A percentile compares a stretch with the other conserved stretches of the same genome.
These are phyloP conservation scores for Pilophorus perplexus DNA, from an alignment of 2,888 invertebrate species.

Conservation along the genomic window DNA sequence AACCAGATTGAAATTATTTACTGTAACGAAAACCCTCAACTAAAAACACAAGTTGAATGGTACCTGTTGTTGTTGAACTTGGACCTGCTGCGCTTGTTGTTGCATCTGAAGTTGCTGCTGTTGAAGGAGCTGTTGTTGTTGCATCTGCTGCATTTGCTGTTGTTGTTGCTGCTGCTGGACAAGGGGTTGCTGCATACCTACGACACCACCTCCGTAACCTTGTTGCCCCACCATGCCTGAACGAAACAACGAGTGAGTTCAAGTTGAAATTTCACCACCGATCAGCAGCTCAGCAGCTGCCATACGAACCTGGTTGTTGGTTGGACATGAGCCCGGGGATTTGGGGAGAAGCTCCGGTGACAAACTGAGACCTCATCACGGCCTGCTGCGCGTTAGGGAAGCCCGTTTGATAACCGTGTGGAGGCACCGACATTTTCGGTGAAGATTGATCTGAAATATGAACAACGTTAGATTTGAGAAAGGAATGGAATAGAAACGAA, in stretches of 20 bases:
- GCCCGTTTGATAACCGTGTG: slow-evolving; percentile 69
- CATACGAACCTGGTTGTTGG: slow-evolving; percentile 51
- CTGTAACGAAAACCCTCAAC: neutral
- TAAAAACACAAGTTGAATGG: neutral
- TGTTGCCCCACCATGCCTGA: slow-evolving; percentile 61
- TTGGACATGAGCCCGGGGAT: slow-evolving; percentile 62
- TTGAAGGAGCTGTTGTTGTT: slow-evolving; percentile 51
- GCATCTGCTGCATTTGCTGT: slow-evolving; percentile 53
- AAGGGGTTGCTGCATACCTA: slow-evolving; percentile 51
- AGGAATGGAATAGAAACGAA: no score
- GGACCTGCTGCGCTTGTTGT: slow-evolving; percentile 51
- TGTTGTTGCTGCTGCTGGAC: slow-evolving; percentile 49
- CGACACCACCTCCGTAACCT: slow-evolving; percentile 52
- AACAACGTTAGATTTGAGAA: no score
- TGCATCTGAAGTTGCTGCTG: slow-evolving; percentile 50
- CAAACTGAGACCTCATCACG: slow-evolving; percentile 66
- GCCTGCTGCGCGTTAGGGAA: slow-evolving; percentile 62
- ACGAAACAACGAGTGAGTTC: no score
- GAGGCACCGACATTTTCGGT: slow-evolving; percentile 66
- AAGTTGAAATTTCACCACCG: neutral
- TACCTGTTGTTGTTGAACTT: slow-evolving; percentile 50
- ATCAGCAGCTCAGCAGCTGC: neutral
- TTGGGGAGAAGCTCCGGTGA: slow-evolving; percentile 59
- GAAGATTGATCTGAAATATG: no score
- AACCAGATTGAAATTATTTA: neutral